A percentile compares a stretch with the other conserved stretches of the same genome.
These are phyloP conservation scores for Danio rerio DNA, from an alignment of 2,113 vertebrate species.

Conservation along the genomic window GRCz12tu NC_133187.1:37102001-37102500, in stretches of 20 bases:
- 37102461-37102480: slow-evolving; percentile 79
- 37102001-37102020: no score
- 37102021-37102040: no score
- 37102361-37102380: slow-evolving; percentile 83
- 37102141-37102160: background rate
- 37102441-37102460: slow-evolving; percentile 85
- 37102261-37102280: slow-evolving; percentile 79
- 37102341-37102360: slow-evolving; percentile 77
- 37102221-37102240: background rate
- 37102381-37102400: slow-evolving; percentile 85
- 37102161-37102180: background rate
- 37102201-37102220: no score
- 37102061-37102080: no score
- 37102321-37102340: slow-evolving; percentile 76
- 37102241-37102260: background rate
- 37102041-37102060: no score
- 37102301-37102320: slow-evolving; percentile 82
- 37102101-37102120: background rate
- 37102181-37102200: background rate
- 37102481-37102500: slow-evolving; percentile 79
- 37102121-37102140: background rate
- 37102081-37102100: background rate
- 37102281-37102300: slow-evolving; percentile 76
- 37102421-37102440: slow-evolving; percentile 81
- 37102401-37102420: slow-evolving; percentile 87